phyloP scores from a whole-genome alignment of 2,888 invertebrate species.

The Panopea generosa region DNA sequence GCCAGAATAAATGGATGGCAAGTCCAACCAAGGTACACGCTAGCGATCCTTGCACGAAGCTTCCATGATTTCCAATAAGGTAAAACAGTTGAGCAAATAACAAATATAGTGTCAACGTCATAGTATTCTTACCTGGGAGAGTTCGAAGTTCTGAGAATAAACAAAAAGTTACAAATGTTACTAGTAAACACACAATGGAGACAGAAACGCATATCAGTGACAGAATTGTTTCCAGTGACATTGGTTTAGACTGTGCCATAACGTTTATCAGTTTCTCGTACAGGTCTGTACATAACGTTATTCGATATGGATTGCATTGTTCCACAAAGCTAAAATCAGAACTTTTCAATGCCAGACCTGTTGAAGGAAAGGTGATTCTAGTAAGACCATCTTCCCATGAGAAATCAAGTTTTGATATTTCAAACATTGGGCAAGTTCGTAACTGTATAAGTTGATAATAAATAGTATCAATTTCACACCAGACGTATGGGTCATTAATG shows the following conservation, averaged over 20 bases:
- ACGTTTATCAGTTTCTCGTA: too few relatives aligned
- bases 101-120: slow-evolving; percentile 28
- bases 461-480: too few relatives aligned
- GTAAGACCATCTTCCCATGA: too few relatives aligned
- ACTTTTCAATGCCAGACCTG: too few relatives aligned
- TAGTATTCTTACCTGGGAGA: slow-evolving; percentile 41
- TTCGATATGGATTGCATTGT: too few relatives aligned
- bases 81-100: slow-evolving; percentile 36
- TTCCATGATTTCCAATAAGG: slow-evolving; percentile 9
- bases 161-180: slow-evolving; percentile 31
- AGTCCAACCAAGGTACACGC: slow-evolving; percentile 28
- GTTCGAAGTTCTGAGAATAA: slow-evolving; percentile 31
- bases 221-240: neutral
- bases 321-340: too few relatives aligned
- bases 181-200: slow-evolving; percentile 31
- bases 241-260: neutral
- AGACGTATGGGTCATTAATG: too few relatives aligned
- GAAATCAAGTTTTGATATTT: too few relatives aligned
- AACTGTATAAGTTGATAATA: too few relatives aligned
- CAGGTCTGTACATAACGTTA: too few relatives aligned
- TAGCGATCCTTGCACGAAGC: neutral
- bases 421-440: too few relatives aligned
- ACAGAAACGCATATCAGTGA: neutral
- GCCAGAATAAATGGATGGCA: slow-evolving; percentile 40
- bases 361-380: too few relatives aligned